Base-by-base conservation (phyloP, 2,797 vertebrate species). In the Microctenopoma stevenorrisi region DNA sequence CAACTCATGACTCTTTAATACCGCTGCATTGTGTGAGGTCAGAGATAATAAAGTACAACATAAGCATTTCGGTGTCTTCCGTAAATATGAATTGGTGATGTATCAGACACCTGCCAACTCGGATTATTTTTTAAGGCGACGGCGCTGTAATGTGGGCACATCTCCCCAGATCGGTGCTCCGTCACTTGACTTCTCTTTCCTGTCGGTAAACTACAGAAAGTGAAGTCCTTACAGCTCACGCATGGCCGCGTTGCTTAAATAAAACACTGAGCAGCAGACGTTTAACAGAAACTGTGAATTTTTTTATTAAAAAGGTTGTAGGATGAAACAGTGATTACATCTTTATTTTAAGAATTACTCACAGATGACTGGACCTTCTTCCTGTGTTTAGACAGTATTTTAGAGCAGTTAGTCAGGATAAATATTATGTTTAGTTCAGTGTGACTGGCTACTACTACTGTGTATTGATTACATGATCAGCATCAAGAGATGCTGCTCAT, bases 1-100 rank as follows among this genome's bases (percentile, higher is more conserved):
- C 54, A 78, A 53, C 66, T 85, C 80, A 67, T 80, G 55, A 87
- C 70, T 85, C 51, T 84, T 85, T 83, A 68, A 86, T 78, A 15
- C 35, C 18, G 15, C 64, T 64, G 38, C 72, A 49, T 51, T 66
- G 59, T 57, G 54, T 61, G 60, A 44, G 69, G 63, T 78, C 62
- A 8, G 56, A 13, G 51, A 63, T 64, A 60, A 79, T 55, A 74
- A 72, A 38, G 49, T 64, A 59, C 74, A 64, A 54, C 47, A 63
- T 55, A 48, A 68, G 66, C 67, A 57, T 56, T 72, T 56, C 63
- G 57, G 76, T 60, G 61, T 72, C 38, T 58, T 68, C 54, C 56
- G 67, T 82, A 78, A 74, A 83, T 74, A 60, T 48, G 64, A 64
- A 68, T 74, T 26, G 52, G 58, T 40, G 48, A 55, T 12, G 28